phyloP scores from a whole-genome alignment of 2,113 vertebrate genomes.

The Lichenostomus cassidix region DNA sequence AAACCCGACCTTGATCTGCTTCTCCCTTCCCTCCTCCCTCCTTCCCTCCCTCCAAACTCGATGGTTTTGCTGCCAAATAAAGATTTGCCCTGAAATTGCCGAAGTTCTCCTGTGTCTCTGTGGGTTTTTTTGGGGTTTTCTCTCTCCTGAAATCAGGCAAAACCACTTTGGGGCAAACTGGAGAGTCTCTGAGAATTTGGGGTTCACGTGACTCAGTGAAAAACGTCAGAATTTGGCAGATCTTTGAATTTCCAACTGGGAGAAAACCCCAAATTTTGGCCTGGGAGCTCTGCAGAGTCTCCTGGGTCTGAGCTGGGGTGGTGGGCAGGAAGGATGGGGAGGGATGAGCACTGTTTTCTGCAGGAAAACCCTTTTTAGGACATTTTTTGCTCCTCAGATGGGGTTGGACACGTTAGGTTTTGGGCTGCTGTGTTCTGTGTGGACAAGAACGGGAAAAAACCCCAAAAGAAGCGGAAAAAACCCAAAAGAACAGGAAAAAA shows the following conservation, averaged over 20 bases:
- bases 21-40: background rate
- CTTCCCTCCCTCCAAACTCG: accelerated
- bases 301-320: no score
- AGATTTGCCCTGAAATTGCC: background rate
- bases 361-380: background rate
- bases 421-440: accelerated
- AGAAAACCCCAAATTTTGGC: accelerated
- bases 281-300: accelerated
- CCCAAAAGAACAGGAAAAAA: accelerated
- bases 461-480: accelerated
- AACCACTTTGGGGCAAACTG: background rate
- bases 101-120: background rate
- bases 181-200: background rate
- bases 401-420: accelerated
- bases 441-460: accelerated
- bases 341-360: accelerated
- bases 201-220: background rate
- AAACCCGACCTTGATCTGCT: background rate
- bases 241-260: no score
- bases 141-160: background rate
- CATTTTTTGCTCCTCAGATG: background rate
- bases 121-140: background rate
- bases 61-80: constrained; percentile 19
- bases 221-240: no score
- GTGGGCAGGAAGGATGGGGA: background rate